A percentile compares a stretch with the other conserved stretches of the same genome.
Conservation (phyloP, 1,140 invertebrate species). For the Eriosoma lanigerum region DNA sequence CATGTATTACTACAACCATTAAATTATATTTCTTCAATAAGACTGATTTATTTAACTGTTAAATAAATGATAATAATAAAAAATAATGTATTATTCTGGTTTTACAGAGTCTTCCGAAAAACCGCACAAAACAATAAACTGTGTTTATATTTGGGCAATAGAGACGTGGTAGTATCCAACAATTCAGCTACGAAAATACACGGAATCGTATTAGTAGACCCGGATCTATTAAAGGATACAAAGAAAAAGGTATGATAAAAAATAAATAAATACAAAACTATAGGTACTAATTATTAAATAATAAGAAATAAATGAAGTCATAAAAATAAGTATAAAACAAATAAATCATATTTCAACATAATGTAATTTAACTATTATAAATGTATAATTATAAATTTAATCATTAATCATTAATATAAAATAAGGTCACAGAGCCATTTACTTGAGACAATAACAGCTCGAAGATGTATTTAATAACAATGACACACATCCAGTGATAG, state of each 20-base stretch:
- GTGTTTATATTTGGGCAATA: conserved; percentile 75
- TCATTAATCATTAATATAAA: too few species aligned
- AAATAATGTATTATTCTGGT: not conserved
- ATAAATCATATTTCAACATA: not conserved
- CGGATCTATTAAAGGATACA: conserved; percentile 68
- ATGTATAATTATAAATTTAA: too few species aligned
- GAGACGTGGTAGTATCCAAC: conserved; percentile 75
- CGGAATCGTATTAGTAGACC: conserved; percentile 77
- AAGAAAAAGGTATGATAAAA: conserved; percentile 63
- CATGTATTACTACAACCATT: not conserved
- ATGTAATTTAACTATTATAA: too few species aligned
- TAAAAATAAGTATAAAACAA: too few species aligned
- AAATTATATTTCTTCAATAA: not conserved
- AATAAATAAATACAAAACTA: too few species aligned
- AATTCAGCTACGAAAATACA: conserved; percentile 73
- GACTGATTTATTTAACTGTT: not conserved
- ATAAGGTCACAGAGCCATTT: too few species aligned
- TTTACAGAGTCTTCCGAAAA: conserved; percentile 69
- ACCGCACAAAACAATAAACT: conserved; percentile 79
- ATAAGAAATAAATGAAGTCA: not conserved
- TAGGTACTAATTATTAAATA: not conserved
- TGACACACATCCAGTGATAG: too few species aligned
- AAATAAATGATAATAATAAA: not conserved
- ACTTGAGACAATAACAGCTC: too few species aligned
- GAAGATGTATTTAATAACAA: too few species aligned